A percentile compares a stretch with the other conserved stretches of the same genome.
phyloP scores from a whole-genome alignment of 92 coral and sea anemone species.

The Porites cylindrica region DNA sequence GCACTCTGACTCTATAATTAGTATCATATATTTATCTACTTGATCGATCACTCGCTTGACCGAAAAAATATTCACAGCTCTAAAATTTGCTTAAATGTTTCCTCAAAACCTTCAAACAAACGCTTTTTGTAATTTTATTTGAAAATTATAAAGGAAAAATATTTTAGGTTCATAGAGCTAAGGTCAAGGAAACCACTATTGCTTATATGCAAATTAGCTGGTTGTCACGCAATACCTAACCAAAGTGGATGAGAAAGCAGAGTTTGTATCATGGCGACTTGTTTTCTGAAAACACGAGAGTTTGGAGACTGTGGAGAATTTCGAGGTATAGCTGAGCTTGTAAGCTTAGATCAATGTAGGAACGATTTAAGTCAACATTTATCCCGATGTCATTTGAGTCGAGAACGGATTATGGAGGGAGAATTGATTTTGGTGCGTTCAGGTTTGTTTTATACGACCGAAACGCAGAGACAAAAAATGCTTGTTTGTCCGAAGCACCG shows the following conservation, averaged over 20 bases:
- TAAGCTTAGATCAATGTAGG: constrained; percentile 45
- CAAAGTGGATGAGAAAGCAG: not conserved
- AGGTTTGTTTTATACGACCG: constrained; percentile 54
- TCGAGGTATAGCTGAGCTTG: constrained; percentile 52
- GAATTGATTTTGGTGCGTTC: constrained; percentile 58
- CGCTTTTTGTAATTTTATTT: not conserved
- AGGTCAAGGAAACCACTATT: not conserved
- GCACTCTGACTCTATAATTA: not conserved
- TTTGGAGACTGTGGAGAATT: constrained; percentile 63
- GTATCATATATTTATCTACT: constrained; percentile 6
- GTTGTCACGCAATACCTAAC: not conserved
- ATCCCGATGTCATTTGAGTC: constrained; percentile 37
- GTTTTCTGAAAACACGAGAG: constrained; percentile 51
- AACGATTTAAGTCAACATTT: constrained; percentile 39
- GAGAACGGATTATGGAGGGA: constrained; percentile 35
- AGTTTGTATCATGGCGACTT: constrained; percentile 37
- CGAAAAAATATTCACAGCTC: constrained; percentile 1
- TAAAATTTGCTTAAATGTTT: not conserved
- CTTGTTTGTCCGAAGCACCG: constrained; percentile 61
- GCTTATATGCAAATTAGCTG: not conserved
- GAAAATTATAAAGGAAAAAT: no score
- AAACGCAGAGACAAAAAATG: constrained; percentile 47
- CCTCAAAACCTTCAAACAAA: constrained; percentile 13
- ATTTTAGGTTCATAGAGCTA: no score
- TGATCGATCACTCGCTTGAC: constrained; percentile 1